These are phyloP conservation scores for Empidonax alnorum DNA, from an alignment of 2,113 vertebrate genomes.

Conservation along the genomic window DNA sequence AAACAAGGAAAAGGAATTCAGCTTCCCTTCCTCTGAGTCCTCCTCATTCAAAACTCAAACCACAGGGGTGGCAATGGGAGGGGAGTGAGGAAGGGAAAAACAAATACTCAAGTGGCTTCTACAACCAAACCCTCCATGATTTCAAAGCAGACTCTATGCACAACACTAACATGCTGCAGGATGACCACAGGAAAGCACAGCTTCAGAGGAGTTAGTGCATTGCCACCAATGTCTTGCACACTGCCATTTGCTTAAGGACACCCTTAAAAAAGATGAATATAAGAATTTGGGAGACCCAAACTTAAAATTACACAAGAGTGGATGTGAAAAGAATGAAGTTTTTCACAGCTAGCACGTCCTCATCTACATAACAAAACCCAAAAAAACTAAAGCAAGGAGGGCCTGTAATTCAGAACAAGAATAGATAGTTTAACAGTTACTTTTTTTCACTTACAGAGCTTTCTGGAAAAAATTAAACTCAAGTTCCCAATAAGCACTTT, in stretches of 20 bases:
- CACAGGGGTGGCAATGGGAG: slow-evolving; percentile 34
- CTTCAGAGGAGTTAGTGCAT: background rate
- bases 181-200: background rate
- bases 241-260: background rate
- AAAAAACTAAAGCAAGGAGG: background rate
- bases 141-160: background rate
- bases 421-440: background rate
- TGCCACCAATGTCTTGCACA: background rate
- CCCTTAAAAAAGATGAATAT: background rate
- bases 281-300: background rate
- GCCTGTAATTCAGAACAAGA: background rate
- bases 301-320: background rate
- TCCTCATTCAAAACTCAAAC: slow-evolving; percentile 55
- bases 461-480: background rate
- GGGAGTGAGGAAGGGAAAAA: slow-evolving; percentile 19
- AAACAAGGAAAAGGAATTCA: slow-evolving; percentile 66
- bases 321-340: background rate
- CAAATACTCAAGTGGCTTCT: background rate
- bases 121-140: background rate
- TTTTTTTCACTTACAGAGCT: background rate
- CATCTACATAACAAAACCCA: background rate
- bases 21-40: slow-evolving; percentile 50
- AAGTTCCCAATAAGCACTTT: background rate
- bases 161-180: background rate
- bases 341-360: background rate